Base-by-base conservation (phyloP, 2,113 vertebrate genomes). In the Bufo gargarizans region DNA sequence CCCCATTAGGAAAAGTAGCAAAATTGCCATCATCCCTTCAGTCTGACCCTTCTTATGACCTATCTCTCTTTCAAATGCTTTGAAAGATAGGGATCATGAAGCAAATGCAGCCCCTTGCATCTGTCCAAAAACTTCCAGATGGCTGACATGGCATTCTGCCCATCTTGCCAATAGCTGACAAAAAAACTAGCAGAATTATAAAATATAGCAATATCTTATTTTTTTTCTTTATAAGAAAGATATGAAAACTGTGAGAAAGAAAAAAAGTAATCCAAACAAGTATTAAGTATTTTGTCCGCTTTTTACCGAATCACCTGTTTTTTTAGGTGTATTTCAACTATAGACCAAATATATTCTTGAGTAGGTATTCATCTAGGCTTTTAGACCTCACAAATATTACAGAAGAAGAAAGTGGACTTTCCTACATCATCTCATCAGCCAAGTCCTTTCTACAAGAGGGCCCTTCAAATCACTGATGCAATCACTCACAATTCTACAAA, bases 1-100 rank as follows among this genome's bases (percentile, higher is more conserved):
- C 83, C 86, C 87, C 90, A 91, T 91, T 91, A 90, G 89, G 84
- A 91, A 89, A 89, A 85, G 20, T 14, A 82, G 79, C 78, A 78
- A 50, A 91, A 76, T 33, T 89, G 81, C 69, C 47, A 77, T 85
- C 84, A 85, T 81, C 86, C 80, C 82, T 86, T 80, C 74, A 86
- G 45, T 58, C 47, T 87, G 71, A 84, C 72, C 65, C 82, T 58
- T 88, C 33, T 72, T 87, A 71, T 87, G 83, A 89, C 65, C 85
- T 82, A 67, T 22, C 47, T 71, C 71, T 87, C 45, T 83, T 69
- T 89, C 81, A 45, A 87, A 72, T 16, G 78, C 61, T 88, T 22
- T 88, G 82, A 82, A 69, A 58, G 65, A 82, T 55, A 82, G 45
- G 85, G 76, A 86, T 85, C 88, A 77, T 78, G 56, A 76, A 89